Evolutionary conservation across 2,113 vertebrate species (phyloP).

Genomic region (Balaeniceps rex): DNA sequence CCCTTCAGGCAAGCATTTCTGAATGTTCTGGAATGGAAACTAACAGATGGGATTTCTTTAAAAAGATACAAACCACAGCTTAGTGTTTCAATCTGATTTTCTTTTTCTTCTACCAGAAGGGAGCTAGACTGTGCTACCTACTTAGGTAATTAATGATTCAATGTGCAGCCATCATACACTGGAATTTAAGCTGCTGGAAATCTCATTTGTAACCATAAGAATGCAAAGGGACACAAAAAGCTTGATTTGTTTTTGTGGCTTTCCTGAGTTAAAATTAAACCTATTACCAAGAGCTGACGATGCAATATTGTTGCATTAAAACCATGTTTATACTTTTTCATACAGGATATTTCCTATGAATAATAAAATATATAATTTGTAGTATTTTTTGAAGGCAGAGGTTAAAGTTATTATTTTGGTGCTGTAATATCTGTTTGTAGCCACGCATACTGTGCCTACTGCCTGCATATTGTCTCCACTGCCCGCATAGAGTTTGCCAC

Average conservation of each 20-base stretch:
- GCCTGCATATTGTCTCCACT: background rate
- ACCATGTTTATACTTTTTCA: constrained; percentile 53
- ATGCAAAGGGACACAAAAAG: constrained; percentile 64
- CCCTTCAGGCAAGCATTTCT: constrained; percentile 48
- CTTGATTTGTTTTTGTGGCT: constrained; percentile 66
- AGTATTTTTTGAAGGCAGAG: constrained; percentile 30
- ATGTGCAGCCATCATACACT: constrained; percentile 46
- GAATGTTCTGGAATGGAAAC: constrained; percentile 59
- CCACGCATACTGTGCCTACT: background rate
- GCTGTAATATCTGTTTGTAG: background rate
- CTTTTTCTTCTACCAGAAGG: background rate
- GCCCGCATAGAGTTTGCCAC: background rate
- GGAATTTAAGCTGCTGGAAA: constrained; percentile 64
- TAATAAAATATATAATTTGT: constrained; percentile 47
- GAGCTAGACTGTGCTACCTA: constrained; percentile 43
- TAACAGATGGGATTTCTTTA: constrained; percentile 70
- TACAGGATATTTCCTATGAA: constrained; percentile 49
- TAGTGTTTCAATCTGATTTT: constrained; percentile 46
- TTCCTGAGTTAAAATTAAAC: constrained; percentile 68
- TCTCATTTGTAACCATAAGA: constrained; percentile 71
- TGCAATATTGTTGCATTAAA: constrained; percentile 44
- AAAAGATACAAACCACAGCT: constrained; percentile 53
- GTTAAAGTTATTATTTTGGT: constrained; percentile 43
- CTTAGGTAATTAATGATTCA: constrained; percentile 73
- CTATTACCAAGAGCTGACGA: constrained; percentile 60